Conservation (phyloP, 1,140 invertebrate genomes). For the Zaprionus ghesquierei region DNA sequence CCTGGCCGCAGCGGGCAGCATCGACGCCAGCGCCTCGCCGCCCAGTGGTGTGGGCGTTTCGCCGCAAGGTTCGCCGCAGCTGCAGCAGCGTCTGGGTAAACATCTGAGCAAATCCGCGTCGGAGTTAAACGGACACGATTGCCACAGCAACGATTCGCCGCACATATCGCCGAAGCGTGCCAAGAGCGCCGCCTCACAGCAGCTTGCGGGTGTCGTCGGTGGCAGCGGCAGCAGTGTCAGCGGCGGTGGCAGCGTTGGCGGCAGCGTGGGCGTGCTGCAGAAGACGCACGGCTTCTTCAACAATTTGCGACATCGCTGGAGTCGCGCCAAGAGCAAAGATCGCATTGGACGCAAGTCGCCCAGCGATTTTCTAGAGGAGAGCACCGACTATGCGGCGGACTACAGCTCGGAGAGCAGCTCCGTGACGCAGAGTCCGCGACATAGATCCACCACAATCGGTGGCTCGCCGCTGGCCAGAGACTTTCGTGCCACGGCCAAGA, state of each 20-base stretch:
- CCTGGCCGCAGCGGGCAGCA: constrained; percentile 19
- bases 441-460: constrained; percentile 82
- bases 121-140: constrained; percentile 83
- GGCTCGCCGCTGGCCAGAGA: constrained; percentile 72
- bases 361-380: constrained; percentile 83
- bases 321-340: constrained; percentile 86
- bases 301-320: constrained; percentile 87
- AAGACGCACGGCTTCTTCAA: constrained; percentile 89
- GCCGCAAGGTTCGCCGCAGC: constrained; percentile 71
- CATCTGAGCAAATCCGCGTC: constrained; percentile 85
- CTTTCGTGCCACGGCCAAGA: constrained; percentile 75
- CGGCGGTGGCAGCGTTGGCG: constrained; percentile 24
- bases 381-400: constrained; percentile 89
- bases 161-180: constrained; percentile 83
- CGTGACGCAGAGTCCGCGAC: constrained; percentile 87
- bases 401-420: constrained; percentile 89
- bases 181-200: constrained; percentile 82
- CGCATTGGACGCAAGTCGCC: constrained; percentile 83
- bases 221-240: neutral
- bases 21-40: constrained; percentile 44
- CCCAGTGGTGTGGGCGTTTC: constrained; percentile 49
- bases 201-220: constrained; percentile 18
- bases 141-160: constrained; percentile 65
- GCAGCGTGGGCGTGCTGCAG: constrained; percentile 85
- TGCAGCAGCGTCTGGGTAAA: constrained; percentile 68